Conservation (phyloP, 1,140 invertebrate genomes). For the Dendrolimus punctatus region DNA sequence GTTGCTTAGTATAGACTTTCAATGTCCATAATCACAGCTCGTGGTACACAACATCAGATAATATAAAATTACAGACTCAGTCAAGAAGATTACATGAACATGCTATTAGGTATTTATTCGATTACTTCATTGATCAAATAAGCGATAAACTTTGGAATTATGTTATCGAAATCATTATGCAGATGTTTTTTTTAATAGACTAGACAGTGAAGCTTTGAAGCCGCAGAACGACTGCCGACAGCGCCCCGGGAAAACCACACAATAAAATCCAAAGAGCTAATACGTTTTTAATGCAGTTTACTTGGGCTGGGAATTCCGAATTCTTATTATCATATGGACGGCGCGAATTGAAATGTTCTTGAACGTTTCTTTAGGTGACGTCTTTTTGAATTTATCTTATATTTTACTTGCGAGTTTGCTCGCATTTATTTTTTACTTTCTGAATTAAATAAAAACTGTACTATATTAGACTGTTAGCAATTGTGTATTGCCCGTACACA, state of each 20-base stretch:
- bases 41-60: too few relatives aligned
- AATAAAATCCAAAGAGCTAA: slow-evolving; percentile 16
- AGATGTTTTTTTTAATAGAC: slow-evolving; percentile 13
- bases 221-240: not conserved
- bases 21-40: too few relatives aligned
- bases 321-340: slow-evolving; percentile 6
- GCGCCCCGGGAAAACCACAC: slow-evolving; percentile 29
- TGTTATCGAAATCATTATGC: slow-evolving; percentile 30
- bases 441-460: too few relatives aligned
- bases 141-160: slow-evolving; percentile 3
- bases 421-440: not conserved
- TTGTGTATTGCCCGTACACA: too few relatives aligned
- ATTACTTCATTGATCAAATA: too few relatives aligned
- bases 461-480: too few relatives aligned
- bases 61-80: too few relatives aligned
- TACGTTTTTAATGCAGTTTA: slow-evolving; percentile 33
- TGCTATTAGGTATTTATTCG: too few relatives aligned
- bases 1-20: too few relatives aligned
- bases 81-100: too few relatives aligned
- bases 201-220: not conserved
- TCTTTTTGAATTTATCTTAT: not conserved
- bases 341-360: slow-evolving; percentile 1
- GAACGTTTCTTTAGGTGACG: not conserved
- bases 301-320: slow-evolving; percentile 24
- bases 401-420: not conserved